Conservation (phyloP, 2,888 invertebrate genomes). For the Habrosyne pyritoides region DNA sequence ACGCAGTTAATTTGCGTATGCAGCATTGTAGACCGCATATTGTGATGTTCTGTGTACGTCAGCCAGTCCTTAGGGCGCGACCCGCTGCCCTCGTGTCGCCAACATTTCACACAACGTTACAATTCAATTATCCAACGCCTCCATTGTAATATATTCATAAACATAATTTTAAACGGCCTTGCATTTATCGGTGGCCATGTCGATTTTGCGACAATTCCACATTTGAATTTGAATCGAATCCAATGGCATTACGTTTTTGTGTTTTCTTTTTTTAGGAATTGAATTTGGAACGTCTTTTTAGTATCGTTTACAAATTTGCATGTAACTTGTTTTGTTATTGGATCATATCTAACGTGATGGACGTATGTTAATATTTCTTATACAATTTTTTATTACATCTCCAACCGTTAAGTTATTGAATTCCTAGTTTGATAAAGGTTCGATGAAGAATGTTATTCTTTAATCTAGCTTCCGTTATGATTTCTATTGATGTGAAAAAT, state of each 20-base stretch:
- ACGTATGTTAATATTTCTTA: constrained; percentile 75
- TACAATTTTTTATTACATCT: constrained; percentile 47
- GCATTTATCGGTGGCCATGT: constrained; percentile 66
- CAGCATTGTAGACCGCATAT: constrained; percentile 73
- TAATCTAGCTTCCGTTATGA: constrained; percentile 72
- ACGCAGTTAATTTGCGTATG: constrained; percentile 79
- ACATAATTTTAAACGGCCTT: constrained; percentile 59
- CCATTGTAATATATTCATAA: constrained; percentile 63
- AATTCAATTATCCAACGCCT: constrained; percentile 69
- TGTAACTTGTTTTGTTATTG: constrained; percentile 67
- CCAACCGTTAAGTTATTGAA: constrained; percentile 56
- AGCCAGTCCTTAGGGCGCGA: constrained; percentile 71
- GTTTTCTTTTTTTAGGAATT: constrained; percentile 22
- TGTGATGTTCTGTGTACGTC: constrained; percentile 51
- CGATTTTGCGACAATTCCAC: constrained; percentile 55
- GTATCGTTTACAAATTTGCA: constrained; percentile 78
- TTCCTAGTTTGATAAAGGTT: constrained; percentile 47
- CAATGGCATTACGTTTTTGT: constrained; percentile 48
- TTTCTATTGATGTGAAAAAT: constrained; percentile 68
- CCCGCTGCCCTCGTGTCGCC: constrained; percentile 70
- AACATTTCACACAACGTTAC: constrained; percentile 62
- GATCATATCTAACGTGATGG: constrained; percentile 76
- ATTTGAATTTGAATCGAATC: constrained; percentile 68
- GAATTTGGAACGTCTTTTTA: constrained; percentile 35
- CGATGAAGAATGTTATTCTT: constrained; percentile 71